These are phyloP conservation scores for Pseudomyrmex cubaensis DNA, from an alignment of 1,140 invertebrate genomes.

Conservation along the genomic window DNA sequence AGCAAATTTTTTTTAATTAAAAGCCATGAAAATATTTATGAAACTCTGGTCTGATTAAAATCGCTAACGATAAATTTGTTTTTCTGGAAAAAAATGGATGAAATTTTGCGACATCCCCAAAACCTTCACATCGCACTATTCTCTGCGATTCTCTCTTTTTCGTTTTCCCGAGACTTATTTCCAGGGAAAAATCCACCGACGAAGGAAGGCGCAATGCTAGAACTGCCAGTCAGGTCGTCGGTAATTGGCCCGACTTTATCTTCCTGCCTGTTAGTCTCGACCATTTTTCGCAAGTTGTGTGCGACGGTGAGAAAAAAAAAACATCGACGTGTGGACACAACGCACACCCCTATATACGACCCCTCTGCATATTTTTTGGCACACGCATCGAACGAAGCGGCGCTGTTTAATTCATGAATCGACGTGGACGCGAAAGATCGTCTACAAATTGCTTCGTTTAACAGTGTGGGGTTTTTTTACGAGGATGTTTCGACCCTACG, in stretches of 20 bases:
- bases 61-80: neutral
- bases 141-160: neutral
- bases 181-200: neutral
- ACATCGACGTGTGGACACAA: neutral
- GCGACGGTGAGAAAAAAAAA: neutral
- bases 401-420: constrained; percentile 69
- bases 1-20: too few species aligned
- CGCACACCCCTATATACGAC: neutral
- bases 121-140: neutral
- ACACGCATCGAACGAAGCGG: constrained; percentile 12
- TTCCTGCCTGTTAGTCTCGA: neutral
- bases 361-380: constrained; percentile 31
- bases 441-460: constrained; percentile 64
- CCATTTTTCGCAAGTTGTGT: neutral
- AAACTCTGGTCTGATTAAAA: neutral
- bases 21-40: neutral
- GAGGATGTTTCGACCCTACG: neutral
- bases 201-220: constrained; percentile 42
- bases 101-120: neutral
- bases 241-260: constrained; percentile 62
- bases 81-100: neutral
- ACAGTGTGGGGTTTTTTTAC: neutral
- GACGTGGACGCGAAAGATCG: constrained; percentile 31
- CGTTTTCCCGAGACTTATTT: neutral
- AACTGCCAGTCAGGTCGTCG: constrained; percentile 1